phyloP scores from a whole-genome alignment of 2,888 invertebrate genomes.

The Ophonus ardosiacus region DNA sequence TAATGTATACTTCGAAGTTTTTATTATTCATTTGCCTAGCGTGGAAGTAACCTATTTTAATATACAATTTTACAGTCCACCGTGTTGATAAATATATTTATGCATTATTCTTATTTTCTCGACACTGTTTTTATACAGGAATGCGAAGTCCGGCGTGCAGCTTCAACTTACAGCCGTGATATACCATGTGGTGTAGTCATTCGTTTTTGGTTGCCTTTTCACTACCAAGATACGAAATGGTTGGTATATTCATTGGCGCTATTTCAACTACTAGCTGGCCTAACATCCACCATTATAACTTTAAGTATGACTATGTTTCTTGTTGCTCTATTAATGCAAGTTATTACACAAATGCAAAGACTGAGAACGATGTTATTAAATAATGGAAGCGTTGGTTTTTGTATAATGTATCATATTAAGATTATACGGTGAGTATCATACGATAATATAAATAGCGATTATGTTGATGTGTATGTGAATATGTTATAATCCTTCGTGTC shows the following conservation, averaged over 20 bases:
- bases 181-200: constrained; percentile 46
- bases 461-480: too few species aligned
- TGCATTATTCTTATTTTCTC: too few species aligned
- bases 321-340: constrained; percentile 35
- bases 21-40: too few species aligned
- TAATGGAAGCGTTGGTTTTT: not conserved
- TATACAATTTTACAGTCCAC: too few species aligned
- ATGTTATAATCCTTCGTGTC: too few species aligned
- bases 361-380: not conserved
- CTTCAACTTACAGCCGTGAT: constrained; percentile 27
- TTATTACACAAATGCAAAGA: constrained; percentile 18
- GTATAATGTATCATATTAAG: constrained; percentile 38
- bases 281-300: constrained; percentile 42
- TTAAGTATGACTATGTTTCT: constrained; percentile 45
- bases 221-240: constrained; percentile 21
- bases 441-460: too few species aligned
- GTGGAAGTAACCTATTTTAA: too few species aligned
- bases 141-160: constrained; percentile 12
- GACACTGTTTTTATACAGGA: too few species aligned
- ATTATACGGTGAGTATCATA: constrained; percentile 36
- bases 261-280: constrained; percentile 15
- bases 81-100: too few species aligned
- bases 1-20: too few species aligned
- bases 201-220: constrained; percentile 28
- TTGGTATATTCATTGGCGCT: not conserved